Percentiles rank a stretch among this genome's conserved stretches.
Evolutionary conservation across 2,113 vertebrate species (phyloP).

Genomic region (Paraplagusia blochii): DNA sequence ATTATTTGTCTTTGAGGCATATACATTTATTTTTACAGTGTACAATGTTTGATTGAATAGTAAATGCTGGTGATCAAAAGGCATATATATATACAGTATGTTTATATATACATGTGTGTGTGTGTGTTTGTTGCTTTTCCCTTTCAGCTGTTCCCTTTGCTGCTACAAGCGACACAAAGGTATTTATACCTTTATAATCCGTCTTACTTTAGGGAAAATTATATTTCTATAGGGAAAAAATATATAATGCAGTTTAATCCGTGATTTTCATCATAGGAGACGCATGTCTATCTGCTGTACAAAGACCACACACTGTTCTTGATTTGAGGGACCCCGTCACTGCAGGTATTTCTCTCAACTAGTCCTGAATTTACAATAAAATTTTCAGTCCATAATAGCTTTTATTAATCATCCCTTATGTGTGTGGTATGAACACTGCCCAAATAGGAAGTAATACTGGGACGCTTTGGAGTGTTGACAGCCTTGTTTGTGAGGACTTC

Average conservation of each 20-base stretch:
- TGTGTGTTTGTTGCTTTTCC: constrained; percentile 4
- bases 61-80: background rate
- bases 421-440: background rate
- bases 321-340: background rate
- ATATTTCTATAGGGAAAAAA: background rate
- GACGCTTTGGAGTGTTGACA: constrained; percentile 63
- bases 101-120: too few species aligned
- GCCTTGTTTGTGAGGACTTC: constrained; percentile 80
- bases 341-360: constrained; percentile 29
- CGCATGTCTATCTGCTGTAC: constrained; percentile 53
- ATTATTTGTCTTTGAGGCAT: too few species aligned
- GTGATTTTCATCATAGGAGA: constrained; percentile 40
- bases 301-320: constrained; percentile 1
- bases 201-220: background rate
- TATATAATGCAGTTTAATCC: background rate
- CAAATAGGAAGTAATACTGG: background rate
- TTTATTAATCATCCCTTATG: background rate
- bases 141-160: constrained; percentile 72
- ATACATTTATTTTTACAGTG: too few species aligned
- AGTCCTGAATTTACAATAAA: too few species aligned
- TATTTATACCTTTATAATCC: constrained; percentile 17
- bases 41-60: too few species aligned
- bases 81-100: too few species aligned
- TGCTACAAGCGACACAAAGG: constrained; percentile 79
- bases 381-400: too few species aligned